These are phyloP conservation scores for Alentia gelatinosa DNA, from an alignment of 2,888 invertebrate genomes.

Conservation along the genomic window DNA sequence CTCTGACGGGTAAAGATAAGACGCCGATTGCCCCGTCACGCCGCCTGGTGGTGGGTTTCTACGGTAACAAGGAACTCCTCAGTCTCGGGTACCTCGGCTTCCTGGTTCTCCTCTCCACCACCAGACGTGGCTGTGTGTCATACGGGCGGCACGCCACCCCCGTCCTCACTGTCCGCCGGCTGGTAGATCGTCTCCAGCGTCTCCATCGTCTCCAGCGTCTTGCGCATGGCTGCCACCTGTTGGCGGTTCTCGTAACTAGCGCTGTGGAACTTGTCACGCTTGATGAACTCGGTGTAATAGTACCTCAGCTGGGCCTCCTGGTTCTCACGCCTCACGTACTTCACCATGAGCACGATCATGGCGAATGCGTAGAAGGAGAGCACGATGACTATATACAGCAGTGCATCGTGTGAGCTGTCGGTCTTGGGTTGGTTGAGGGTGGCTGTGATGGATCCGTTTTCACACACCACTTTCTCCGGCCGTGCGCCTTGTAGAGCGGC, in stretches of 20 bases:
- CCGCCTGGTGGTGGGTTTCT: neutral
- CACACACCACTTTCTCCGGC: constrained; percentile 73
- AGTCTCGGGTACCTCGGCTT: neutral
- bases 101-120: neutral
- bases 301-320: constrained; percentile 56
- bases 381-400: constrained; percentile 58
- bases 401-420: constrained; percentile 45
- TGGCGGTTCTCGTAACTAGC: constrained; percentile 47
- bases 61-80: neutral
- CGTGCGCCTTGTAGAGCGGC: neutral
- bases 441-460: constrained; percentile 92
- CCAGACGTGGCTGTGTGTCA: constrained; percentile 7
- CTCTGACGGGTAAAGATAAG: too few species aligned
- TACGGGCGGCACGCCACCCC: neutral
- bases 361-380: constrained; percentile 58
- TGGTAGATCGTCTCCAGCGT: constrained; percentile 14
- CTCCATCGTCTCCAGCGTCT: constrained; percentile 32
- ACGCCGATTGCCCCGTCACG: neutral
- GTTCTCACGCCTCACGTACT: constrained; percentile 57
- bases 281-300: constrained; percentile 57
- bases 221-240: neutral
- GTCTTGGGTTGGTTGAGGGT: constrained; percentile 84
- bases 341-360: constrained; percentile 60
- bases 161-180: neutral
- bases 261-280: constrained; percentile 57